Base-by-base conservation (phyloP, 1,140 invertebrate genomes). In the Delia radicum region DNA sequence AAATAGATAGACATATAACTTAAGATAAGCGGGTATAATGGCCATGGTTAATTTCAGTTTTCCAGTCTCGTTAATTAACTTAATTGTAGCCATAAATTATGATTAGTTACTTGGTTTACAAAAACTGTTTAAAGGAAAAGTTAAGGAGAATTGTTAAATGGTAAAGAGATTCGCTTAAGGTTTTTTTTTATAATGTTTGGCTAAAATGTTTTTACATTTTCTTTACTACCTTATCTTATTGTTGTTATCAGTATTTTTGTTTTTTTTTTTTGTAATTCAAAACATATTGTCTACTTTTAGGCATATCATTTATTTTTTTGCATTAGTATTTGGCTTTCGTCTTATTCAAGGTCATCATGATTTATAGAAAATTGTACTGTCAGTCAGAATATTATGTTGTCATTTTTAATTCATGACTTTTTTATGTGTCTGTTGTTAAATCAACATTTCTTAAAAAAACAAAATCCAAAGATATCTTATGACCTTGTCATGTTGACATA, bases 41-140 rank as follows among this genome's bases (percentile, higher is more conserved):
- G 37, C 37, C 37, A 42, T 33, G n/a, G 12, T 15, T 10, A 42
- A 15, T 42, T 42, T 42, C 2, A 21, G 21, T 1, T 6, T 55
- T 2, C 48, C n/a, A 18, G n/a, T 55, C 18, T 55, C 18, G 48
- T 18, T 55, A n/a, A 55, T 55, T 55, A 55, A 55, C 18, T 55
- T 55, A 55, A 55, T 55, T 55, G 48, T 7, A 55, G n/a, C 48
- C n/a, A 55, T 55, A 55, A 55, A 55, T 55, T 55, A 55, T 55
- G 4, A 37, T 21, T 7, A 55, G n/a, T 15, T 3, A 42, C 37
- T 42, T 5, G 2, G 12, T 42, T 3, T 3, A 10, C 2, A 12
- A 13, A 15, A 1, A 15, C 10, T 8, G 37, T 15, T 42, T 42
- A 42, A 42, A 42, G 37, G 3, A 42, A 10, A 3, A 42, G 12